These are phyloP conservation scores for Conus ventricosus DNA, from an alignment of 1,140 invertebrate species.

Conservation along the genomic window DNA sequence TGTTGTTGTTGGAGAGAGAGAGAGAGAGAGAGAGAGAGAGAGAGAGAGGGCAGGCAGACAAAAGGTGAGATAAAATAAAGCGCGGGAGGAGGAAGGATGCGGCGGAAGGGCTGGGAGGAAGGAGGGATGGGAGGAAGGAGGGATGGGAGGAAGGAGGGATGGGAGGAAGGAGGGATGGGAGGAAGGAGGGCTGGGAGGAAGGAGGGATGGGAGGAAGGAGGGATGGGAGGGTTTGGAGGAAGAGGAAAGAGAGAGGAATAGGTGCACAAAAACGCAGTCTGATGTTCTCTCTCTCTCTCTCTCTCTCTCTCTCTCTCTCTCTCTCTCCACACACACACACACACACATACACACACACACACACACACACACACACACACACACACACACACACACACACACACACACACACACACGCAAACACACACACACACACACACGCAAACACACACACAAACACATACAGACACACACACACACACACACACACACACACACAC, in stretches of 20 bases:
- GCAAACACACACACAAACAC: too few species aligned
- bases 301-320: too few species aligned
- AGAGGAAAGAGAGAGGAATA: background rate
- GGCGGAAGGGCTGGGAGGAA: too few species aligned
- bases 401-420: slow-evolving; percentile 17
- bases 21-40: background rate
- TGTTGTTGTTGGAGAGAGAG: background rate
- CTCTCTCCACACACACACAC: too few species aligned
- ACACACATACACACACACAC: background rate
- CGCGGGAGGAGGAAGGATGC: too few species aligned
- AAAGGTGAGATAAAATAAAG: background rate
- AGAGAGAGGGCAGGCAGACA: background rate
- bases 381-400: slow-evolving; percentile 21
- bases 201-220: background rate
- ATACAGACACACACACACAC: too few species aligned
- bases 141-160: too few species aligned
- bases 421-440: slow-evolving; percentile 23
- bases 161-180: background rate
- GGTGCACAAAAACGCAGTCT: background rate
- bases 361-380: slow-evolving; percentile 15
- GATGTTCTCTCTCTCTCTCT: too few species aligned
- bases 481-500: too few species aligned
- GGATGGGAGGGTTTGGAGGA: background rate
- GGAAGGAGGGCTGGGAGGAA: background rate
- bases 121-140: too few species aligned